These are phyloP conservation scores for Oncopodura yosiiana DNA, from an alignment of 1,140 invertebrate species.

Conservation along the genomic window DNA sequence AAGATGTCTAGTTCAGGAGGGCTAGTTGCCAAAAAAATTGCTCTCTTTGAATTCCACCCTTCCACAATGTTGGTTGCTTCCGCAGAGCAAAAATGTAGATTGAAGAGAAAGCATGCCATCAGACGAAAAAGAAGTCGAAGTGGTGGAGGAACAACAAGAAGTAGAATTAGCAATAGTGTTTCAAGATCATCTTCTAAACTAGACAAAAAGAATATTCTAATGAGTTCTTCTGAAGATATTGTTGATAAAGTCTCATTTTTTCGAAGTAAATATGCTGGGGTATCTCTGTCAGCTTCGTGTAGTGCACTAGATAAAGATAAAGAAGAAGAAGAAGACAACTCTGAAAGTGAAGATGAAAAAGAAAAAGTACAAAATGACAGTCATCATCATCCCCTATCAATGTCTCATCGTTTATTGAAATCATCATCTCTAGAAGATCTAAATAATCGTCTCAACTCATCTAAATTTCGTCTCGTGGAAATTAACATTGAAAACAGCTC, in stretches of 20 bases:
- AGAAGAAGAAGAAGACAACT: conserved; percentile 4
- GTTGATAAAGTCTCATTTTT: background rate
- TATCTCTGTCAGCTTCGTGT: conserved; percentile 20
- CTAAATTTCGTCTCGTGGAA: conserved; percentile 4
- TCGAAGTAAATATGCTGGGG: background rate
- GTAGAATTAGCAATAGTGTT: too few relatives aligned
- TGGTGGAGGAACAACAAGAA: conserved; percentile 3
- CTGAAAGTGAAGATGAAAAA: too few relatives aligned
- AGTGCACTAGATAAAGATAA: conserved; percentile 13
- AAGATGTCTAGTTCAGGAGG: conserved; percentile 13
- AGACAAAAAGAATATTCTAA: too few relatives aligned
- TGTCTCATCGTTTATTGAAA: background rate
- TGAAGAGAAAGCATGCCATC: conserved; percentile 24
- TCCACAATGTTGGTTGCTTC: background rate
- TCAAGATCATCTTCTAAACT: too few relatives aligned
- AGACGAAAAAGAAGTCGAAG: conserved; percentile 11
- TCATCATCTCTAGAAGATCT: conserved; percentile 7
- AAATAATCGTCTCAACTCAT: conserved; percentile 1
- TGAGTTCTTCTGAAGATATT: background rate
- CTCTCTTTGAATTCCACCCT: conserved; percentile 18
- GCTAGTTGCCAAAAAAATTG: conserved; percentile 25
- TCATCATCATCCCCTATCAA: too few relatives aligned
- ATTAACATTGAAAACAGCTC: conserved; percentile 7
- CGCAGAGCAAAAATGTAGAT: conserved; percentile 15
- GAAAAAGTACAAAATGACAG: too few relatives aligned